phyloP scores from a whole-genome alignment of 23 tunicate species.

The Styela clava region DNA sequence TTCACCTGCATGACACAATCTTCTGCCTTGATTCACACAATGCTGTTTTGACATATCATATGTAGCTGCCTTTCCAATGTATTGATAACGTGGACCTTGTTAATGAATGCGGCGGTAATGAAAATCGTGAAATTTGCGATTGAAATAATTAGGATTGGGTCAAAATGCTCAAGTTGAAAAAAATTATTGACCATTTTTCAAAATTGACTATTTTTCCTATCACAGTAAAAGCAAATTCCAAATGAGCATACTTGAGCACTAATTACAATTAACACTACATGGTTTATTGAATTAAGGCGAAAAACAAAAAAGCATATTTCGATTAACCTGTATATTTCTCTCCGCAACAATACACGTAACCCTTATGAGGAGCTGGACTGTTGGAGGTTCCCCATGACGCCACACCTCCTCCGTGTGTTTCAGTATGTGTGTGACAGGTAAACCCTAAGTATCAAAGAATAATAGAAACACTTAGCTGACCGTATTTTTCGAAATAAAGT shows the following conservation, averaged over 20 bases:
- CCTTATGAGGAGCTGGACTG: background rate
- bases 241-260: too few relatives aligned
- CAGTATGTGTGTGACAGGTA: conserved; percentile 4
- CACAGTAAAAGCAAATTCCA: too few relatives aligned
- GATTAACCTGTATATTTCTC: background rate
- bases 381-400: conserved; percentile 15
- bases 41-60: conserved; percentile 10
- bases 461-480: background rate
- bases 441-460: background rate
- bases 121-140: too few relatives aligned
- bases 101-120: too few relatives aligned
- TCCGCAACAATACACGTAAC: conserved; percentile 23
- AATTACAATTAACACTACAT: too few relatives aligned
- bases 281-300: too few relatives aligned
- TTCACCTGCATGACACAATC: conserved; percentile 6
- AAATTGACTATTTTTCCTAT: too few relatives aligned
- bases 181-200: too few relatives aligned
- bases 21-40: conserved; percentile 8
- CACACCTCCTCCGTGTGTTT: background rate
- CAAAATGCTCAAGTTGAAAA: too few relatives aligned
- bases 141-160: too few relatives aligned
- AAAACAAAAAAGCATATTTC: background rate
- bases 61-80: conserved; percentile 17
- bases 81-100: conserved; percentile 11
- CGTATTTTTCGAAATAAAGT: background rate